Evolutionary conservation across 2,888 invertebrate species (phyloP), one percentile per base, ranked within the genome.

Genomic region (Synanthedon myopaeformis): DNA sequence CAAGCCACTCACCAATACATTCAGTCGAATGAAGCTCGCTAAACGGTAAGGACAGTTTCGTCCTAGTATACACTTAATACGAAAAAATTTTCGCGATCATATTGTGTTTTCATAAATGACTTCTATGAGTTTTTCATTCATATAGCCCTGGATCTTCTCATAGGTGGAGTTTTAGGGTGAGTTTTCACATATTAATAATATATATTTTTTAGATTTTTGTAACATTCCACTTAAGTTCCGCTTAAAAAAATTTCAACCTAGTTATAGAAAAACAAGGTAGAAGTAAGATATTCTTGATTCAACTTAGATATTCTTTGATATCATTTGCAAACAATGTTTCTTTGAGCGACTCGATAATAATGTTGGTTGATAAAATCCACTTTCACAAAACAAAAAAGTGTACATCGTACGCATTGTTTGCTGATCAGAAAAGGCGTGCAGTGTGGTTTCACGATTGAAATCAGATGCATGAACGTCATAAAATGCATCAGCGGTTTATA

Each of bases 11-110:
- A 62, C 62, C 58, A 35, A 35, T 35, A 54, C 53, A 57, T 68
- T 65, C 76, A 83, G 81, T 82, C 76, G 76, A 70, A 71, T 70
- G 70, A 67, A 67, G 77, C 61, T 69, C 79, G 80, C 67, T 64
- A 68, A 67, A 62, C 64, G 61, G 74, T 70, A 60, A 79, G 71
- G 71, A 76, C 76, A 53, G 55, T 58, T 60, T 58, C 63, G 58
- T 59, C 61, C 57, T 57, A 58, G 56, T 35, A 52, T 55, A 55
- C 54, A 49, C 51, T 58, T 53, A 5, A 35, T 10, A 45, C 57
- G 56, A 59, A 58, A 54, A 56, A 58, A 61, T 58, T 59, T 56
- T 57, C 65, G 65, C 65, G 66, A 63, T 64, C 65, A 62, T 61
- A 67, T 69, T 70, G 66, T 70, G 67, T 64, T 65, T 61, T 53